Evolutionary conservation across 2,888 invertebrate species (phyloP).

Genomic region (Dinocampus coccinellae): DNA sequence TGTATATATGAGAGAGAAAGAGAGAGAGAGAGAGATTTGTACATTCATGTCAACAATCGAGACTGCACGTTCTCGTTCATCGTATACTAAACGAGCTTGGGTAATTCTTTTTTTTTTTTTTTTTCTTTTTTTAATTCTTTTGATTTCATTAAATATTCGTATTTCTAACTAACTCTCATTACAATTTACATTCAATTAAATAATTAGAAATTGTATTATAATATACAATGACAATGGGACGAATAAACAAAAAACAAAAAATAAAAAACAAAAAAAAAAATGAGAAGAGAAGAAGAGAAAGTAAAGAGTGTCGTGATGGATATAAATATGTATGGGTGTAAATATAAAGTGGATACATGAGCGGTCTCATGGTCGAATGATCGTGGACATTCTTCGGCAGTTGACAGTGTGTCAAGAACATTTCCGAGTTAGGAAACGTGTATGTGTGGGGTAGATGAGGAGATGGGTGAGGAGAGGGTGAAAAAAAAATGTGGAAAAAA

Average conservation of each 20-base stretch:
- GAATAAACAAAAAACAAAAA: neutral
- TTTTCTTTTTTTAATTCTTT: neutral
- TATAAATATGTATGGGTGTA: too few species aligned
- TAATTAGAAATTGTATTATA: neutral
- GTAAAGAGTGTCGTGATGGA: too few species aligned
- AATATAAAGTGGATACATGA: neutral
- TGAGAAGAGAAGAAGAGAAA: too few species aligned
- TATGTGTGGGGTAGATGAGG: too few species aligned
- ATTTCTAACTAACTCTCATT: neutral
- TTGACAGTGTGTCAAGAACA: constrained; percentile 18
- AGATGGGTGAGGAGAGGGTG: neutral
- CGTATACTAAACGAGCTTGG: neutral
- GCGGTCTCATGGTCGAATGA: neutral
- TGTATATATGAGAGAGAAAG: neutral
- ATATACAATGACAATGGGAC: neutral
- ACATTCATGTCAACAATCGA: neutral
- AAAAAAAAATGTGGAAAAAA: neutral
- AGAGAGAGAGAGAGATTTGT: neutral
- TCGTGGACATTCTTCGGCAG: constrained; percentile 15
- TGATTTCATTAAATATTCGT: neutral
- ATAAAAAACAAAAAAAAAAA: too few species aligned
- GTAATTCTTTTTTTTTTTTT: neutral
- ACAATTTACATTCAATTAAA: neutral
- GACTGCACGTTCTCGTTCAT: neutral
- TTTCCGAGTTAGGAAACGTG: too few species aligned